phyloP scores from a whole-genome alignment of 1,140 invertebrate species.

The Schlechtendalia chinensis region DNA sequence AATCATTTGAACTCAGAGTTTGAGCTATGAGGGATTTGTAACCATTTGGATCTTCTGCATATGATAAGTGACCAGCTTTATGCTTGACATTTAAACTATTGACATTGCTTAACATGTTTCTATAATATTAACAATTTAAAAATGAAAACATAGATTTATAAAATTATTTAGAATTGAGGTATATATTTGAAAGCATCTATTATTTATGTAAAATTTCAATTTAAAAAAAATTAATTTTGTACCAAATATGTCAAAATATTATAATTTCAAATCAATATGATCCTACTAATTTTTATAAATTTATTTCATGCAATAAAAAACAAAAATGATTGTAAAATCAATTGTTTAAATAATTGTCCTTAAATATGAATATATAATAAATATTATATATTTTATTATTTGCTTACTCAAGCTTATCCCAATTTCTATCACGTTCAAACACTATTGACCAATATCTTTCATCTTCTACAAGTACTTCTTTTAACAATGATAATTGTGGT shows the following conservation, averaged over 20 bases:
- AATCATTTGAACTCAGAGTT: slow-evolving; percentile 76
- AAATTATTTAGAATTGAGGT: too few species aligned
- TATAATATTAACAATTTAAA: too few species aligned
- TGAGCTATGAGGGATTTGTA: slow-evolving; percentile 79
- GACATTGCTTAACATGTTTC: slow-evolving; percentile 67
- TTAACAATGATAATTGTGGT: slow-evolving; percentile 75
- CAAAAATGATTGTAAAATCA: too few species aligned
- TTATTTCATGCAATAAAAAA: too few species aligned
- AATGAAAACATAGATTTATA: too few species aligned
- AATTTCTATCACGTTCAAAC: slow-evolving; percentile 78
- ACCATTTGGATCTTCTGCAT: slow-evolving; percentile 83
- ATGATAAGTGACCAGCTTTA: slow-evolving; percentile 82
- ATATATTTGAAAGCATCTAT: too few species aligned
- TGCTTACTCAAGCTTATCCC: slow-evolving; percentile 70
- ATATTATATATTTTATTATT: not conserved
- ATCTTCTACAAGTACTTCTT: slow-evolving; percentile 68
- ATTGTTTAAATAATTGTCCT: too few species aligned
- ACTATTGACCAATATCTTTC: slow-evolving; percentile 83
- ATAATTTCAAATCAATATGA: too few species aligned
- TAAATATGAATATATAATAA: not conserved
- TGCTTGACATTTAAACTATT: slow-evolving; percentile 82
- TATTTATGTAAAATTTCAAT: too few species aligned
- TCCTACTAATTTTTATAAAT: too few species aligned
- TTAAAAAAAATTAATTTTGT: too few species aligned
- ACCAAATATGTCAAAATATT: too few species aligned